phyloP scores from a whole-genome alignment of 2,888 invertebrate species.

The Helobdella robusta region DNA sequence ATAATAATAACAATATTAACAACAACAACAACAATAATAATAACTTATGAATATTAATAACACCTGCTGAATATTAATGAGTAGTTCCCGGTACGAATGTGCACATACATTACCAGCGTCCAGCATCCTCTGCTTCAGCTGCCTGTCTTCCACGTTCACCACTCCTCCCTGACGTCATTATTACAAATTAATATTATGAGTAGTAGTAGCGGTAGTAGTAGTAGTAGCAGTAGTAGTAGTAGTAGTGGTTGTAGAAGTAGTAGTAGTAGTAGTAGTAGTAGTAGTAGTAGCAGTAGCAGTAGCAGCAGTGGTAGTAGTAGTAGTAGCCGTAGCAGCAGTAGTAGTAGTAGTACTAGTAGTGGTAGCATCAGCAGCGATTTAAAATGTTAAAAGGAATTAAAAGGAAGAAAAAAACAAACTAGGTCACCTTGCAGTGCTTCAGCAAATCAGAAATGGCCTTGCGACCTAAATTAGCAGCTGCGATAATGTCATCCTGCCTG shows the following conservation, averaged over 20 bases:
- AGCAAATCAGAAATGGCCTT: constrained; percentile 89
- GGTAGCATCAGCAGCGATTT: not conserved
- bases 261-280: constrained; percentile 3
- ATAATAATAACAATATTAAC: too few relatives aligned
- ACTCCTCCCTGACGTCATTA: constrained; percentile 50
- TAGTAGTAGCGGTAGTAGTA: constrained; percentile 3
- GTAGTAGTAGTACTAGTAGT: too few relatives aligned
- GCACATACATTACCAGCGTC: constrained; percentile 75
- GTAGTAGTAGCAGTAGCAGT: constrained; percentile 3
- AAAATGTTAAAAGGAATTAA: not conserved
- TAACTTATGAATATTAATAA: too few relatives aligned
- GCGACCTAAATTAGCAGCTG: constrained; percentile 84
- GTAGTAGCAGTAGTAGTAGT: constrained; percentile 1
- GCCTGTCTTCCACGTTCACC: constrained; percentile 68
- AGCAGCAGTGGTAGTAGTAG: constrained; percentile 3
- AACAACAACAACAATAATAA: too few relatives aligned
- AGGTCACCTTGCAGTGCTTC: constrained; percentile 65
- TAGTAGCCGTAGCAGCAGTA: not conserved
- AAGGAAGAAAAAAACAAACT: not conserved
- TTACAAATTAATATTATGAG: constrained; percentile 6
- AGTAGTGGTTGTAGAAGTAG: not conserved
- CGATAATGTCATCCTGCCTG: constrained; percentile 85
- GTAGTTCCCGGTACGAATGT: constrained; percentile 71
- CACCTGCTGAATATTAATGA: constrained; percentile 55
- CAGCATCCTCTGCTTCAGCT: constrained; percentile 65